Conservation (phyloP, 53 echinoderm and acorn worm species). For the Antedon mediterranea region DNA sequence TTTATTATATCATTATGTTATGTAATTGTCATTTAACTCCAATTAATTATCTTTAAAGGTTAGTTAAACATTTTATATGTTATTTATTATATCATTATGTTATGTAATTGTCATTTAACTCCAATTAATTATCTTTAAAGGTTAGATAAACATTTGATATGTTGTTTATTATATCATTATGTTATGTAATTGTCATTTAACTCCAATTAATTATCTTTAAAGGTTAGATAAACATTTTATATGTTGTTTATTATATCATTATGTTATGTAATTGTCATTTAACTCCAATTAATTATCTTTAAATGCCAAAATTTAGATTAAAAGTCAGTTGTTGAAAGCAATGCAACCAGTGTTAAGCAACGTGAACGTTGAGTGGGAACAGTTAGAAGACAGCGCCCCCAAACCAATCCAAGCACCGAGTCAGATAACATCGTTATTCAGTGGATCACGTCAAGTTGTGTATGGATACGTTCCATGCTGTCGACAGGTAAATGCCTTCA, state of each 20-base stretch:
- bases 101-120: neutral
- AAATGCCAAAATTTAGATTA: slow-evolving; percentile 12
- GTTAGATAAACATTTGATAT: slow-evolving; percentile 26
- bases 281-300: neutral
- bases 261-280: too few relatives aligned
- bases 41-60: too few relatives aligned
- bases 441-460: slow-evolving; percentile 43
- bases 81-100: too few relatives aligned
- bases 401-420: slow-evolving; percentile 46
- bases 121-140: slow-evolving; percentile 15
- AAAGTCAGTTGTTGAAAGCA: slow-evolving; percentile 32
- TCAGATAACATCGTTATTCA: slow-evolving; percentile 58
- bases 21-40: too few relatives aligned
- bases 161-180: too few relatives aligned
- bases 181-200: too few relatives aligned
- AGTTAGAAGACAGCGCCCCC: neutral
- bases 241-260: too few relatives aligned
- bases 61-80: too few relatives aligned
- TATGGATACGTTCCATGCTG: slow-evolving; percentile 43
- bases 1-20: too few relatives aligned
- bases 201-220: too few relatives aligned
- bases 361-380: slow-evolving; percentile 38
- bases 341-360: slow-evolving; percentile 50
- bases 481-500: slow-evolving; percentile 16
- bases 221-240: too few relatives aligned